Evolutionary conservation across 2,113 vertebrate species (phyloP).

Genomic region (Amphiprion percula): DNA sequence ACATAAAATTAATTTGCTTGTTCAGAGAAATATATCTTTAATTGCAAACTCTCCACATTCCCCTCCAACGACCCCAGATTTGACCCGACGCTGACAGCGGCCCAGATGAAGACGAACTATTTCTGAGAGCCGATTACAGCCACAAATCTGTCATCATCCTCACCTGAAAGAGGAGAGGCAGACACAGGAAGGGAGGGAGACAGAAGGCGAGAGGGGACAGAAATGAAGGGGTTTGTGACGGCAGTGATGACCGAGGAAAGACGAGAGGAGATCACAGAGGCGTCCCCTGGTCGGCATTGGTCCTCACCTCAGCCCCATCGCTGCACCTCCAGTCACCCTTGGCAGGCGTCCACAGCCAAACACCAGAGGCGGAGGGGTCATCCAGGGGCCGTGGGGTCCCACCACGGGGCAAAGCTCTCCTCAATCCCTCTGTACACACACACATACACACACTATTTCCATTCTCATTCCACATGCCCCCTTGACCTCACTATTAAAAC

Average conservation of each 20-base stretch:
- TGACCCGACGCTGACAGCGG: conserved; percentile 52
- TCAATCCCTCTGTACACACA: conserved; percentile 68
- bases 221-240: conserved; percentile 30
- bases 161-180: conserved; percentile 73
- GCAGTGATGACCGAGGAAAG: background rate
- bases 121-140: conserved; percentile 40
- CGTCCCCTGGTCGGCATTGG: background rate
- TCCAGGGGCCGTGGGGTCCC: conserved; percentile 69
- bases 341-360: conserved; percentile 57
- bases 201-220: conserved; percentile 9
- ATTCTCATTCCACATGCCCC: conserved; percentile 66
- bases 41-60: too few species aligned
- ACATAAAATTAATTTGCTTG: background rate
- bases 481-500: conserved; percentile 80
- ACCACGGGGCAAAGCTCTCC: conserved; percentile 62
- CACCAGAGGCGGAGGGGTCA: conserved; percentile 64
- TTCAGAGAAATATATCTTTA: background rate
- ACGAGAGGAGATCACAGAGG: conserved; percentile 51
- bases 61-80: conserved; percentile 13
- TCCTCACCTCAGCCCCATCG: conserved; percentile 61
- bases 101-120: conserved; percentile 60
- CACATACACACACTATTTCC: conserved; percentile 49
- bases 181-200: conserved; percentile 50
- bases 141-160: conserved; percentile 67
- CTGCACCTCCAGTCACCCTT: conserved; percentile 54